Evolutionary conservation across 2,888 invertebrate species (phyloP).

Genomic region (Ethmia dodecea): DNA sequence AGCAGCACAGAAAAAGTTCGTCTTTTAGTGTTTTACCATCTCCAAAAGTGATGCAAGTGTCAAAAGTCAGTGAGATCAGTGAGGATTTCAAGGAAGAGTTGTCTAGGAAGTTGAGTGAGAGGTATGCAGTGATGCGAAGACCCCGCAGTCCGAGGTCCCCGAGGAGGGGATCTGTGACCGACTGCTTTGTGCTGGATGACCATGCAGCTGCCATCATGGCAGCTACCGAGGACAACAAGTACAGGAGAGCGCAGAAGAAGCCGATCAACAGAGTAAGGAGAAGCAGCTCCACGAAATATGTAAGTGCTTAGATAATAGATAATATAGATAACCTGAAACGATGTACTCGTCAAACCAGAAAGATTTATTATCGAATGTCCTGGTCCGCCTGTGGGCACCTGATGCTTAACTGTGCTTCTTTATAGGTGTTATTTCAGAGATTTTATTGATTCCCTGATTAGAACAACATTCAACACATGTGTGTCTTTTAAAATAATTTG

Average conservation of each 20-base stretch:
- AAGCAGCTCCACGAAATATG: constrained; percentile 72
- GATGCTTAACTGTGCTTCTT: too few relatives aligned
- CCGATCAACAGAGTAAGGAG: constrained; percentile 54
- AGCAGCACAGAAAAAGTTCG: constrained; percentile 54
- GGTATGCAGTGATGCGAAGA: constrained; percentile 27
- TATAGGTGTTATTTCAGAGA: too few relatives aligned
- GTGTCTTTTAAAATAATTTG: too few relatives aligned
- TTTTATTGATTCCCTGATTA: too few relatives aligned
- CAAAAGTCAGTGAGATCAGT: constrained; percentile 54
- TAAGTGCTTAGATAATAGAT: too few relatives aligned
- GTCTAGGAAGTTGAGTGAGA: constrained; percentile 40
- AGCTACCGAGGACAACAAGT: constrained; percentile 42
- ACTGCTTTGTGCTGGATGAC: constrained; percentile 69
- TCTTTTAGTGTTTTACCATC: constrained; percentile 57
- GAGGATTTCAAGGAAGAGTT: constrained; percentile 62
- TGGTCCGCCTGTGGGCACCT: too few relatives aligned
- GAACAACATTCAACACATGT: too few relatives aligned
- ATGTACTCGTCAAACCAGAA: too few relatives aligned
- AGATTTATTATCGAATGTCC: too few relatives aligned
- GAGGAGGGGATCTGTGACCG: constrained; percentile 64
- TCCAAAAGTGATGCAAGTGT: constrained; percentile 57
- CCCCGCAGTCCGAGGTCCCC: constrained; percentile 22
- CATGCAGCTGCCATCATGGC: constrained; percentile 18
- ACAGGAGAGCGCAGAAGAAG: constrained; percentile 56
- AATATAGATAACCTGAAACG: too few relatives aligned